phyloP scores from a whole-genome alignment of 2,113 vertebrate species.

The Picathartes gymnocephalus region DNA sequence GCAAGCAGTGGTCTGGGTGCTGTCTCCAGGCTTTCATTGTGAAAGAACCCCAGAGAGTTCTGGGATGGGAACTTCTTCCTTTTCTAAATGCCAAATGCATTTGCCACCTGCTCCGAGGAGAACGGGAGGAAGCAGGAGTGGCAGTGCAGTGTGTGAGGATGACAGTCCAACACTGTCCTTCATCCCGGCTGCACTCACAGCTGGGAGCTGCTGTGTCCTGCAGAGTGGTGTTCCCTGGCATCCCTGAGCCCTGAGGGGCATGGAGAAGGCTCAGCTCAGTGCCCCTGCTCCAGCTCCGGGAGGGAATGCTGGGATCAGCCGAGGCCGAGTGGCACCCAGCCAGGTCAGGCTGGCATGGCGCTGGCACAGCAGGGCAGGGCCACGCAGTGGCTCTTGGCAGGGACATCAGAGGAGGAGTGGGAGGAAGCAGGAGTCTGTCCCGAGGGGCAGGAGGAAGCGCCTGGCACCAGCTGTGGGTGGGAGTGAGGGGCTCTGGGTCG shows the following conservation, averaged over 20 bases:
- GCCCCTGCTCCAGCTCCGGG: accelerated
- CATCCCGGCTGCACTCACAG: neutral
- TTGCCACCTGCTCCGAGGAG: neutral
- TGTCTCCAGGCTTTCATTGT: neutral
- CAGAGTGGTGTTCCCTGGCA: neutral
- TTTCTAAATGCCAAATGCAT: neutral
- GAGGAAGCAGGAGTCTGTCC: neutral
- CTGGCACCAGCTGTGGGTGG: neutral
- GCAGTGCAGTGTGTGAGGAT: neutral
- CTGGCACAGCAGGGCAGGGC: neutral
- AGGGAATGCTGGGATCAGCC: accelerated
- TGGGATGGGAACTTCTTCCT: neutral
- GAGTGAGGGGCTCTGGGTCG: neutral
- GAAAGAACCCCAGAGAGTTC: neutral
- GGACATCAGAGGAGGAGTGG: neutral
- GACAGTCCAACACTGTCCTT: neutral
- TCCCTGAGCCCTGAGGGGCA: accelerated
- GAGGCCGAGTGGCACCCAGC: neutral
- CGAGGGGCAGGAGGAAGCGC: neutral
- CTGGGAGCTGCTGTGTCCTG: neutral
- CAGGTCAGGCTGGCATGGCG: neutral
- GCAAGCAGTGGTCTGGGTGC: neutral
- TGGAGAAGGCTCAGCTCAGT: accelerated
- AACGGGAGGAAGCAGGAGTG: accelerated
- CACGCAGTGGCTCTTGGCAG: neutral